Percentiles rank a stretch among this genome's conserved stretches.
Conservation (phyloP, 2,797 vertebrate species). For the Carapus acus region DNA sequence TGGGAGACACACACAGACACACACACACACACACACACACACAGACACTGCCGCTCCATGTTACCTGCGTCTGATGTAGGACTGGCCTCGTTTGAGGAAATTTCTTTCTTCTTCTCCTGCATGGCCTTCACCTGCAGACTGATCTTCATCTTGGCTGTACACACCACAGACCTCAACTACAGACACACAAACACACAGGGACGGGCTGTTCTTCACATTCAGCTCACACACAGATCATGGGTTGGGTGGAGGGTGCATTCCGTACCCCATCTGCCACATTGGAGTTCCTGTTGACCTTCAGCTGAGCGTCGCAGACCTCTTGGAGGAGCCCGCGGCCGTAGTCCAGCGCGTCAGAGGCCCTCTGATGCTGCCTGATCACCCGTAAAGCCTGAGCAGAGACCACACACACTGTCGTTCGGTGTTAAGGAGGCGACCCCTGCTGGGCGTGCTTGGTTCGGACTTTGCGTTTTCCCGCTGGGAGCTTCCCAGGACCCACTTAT, state of each 20-base stretch:
- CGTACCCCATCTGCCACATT: slow-evolving; percentile 52
- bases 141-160: slow-evolving; percentile 61
- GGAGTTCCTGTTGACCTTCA: slow-evolving; percentile 26
- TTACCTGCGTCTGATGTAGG: slow-evolving; percentile 37
- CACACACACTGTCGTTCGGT: too few relatives aligned
- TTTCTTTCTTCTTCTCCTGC: slow-evolving; percentile 66
- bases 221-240: not conserved
- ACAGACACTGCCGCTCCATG: not conserved
- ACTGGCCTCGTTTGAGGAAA: slow-evolving; percentile 2
- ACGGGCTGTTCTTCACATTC: not conserved
- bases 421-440: too few relatives aligned
- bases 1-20: too few relatives aligned
- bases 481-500: too few relatives aligned
- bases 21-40: too few relatives aligned
- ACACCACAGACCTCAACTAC: too few relatives aligned
- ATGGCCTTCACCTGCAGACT: slow-evolving; percentile 74
- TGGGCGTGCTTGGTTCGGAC: too few relatives aligned
- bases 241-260: too few relatives aligned
- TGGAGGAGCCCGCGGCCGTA: slow-evolving; percentile 78
- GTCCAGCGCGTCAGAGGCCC: slow-evolving; percentile 77
- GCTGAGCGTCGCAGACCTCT: slow-evolving; percentile 58
- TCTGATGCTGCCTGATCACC: slow-evolving; percentile 70
- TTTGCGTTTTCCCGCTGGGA: too few relatives aligned
- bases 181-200: not conserved
- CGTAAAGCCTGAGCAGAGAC: slow-evolving; percentile 72